phyloP scores from a whole-genome alignment of 2,888 invertebrate species.

The Drosophila leonis region DNA sequence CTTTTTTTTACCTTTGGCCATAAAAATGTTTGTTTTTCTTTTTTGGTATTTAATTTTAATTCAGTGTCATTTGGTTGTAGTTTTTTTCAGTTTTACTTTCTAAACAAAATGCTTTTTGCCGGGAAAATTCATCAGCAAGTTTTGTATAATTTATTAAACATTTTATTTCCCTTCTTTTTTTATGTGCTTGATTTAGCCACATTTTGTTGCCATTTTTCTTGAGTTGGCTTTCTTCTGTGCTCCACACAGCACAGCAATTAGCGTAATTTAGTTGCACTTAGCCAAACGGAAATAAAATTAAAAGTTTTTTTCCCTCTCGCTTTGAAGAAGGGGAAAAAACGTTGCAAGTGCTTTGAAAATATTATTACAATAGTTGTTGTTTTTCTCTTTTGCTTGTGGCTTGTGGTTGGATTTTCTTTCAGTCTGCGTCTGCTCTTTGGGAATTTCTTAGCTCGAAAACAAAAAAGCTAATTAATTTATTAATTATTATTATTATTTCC shows the following conservation, averaged over 20 bases:
- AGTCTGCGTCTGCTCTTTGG: background rate
- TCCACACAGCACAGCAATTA: conserved; percentile 59
- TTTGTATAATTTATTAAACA: conserved; percentile 54
- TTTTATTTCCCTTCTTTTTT: conserved; percentile 22
- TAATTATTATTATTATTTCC: conserved; percentile 1
- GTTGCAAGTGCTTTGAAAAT: conserved; percentile 26
- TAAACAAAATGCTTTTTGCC: conserved; percentile 56
- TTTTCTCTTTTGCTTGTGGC: conserved; percentile 13
- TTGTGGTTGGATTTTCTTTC: conserved; percentile 13
- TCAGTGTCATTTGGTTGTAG: conserved; percentile 49
- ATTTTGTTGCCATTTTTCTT: conserved; percentile 45
- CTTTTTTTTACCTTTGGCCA: conserved; percentile 20
- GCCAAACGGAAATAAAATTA: conserved; percentile 72
- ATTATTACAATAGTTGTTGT: conserved; percentile 36
- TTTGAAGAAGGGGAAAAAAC: conserved; percentile 7
- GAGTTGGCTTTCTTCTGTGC: conserved; percentile 50
- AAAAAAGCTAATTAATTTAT: conserved; percentile 16
- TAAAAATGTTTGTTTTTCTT: conserved; percentile 22
- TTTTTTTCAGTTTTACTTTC: conserved; percentile 52
- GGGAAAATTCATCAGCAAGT: conserved; percentile 54
- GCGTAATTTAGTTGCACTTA: conserved; percentile 79
- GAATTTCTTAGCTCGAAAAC: conserved; percentile 2
- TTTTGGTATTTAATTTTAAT: conserved; percentile 46
- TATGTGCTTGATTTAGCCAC: conserved; percentile 17
- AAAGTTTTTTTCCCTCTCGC: conserved; percentile 37